A percentile compares a stretch with the other conserved stretches of the same genome.
phyloP scores from a whole-genome alignment of 2,797 vertebrate species.

The Thalassophryne amazonica region DNA sequence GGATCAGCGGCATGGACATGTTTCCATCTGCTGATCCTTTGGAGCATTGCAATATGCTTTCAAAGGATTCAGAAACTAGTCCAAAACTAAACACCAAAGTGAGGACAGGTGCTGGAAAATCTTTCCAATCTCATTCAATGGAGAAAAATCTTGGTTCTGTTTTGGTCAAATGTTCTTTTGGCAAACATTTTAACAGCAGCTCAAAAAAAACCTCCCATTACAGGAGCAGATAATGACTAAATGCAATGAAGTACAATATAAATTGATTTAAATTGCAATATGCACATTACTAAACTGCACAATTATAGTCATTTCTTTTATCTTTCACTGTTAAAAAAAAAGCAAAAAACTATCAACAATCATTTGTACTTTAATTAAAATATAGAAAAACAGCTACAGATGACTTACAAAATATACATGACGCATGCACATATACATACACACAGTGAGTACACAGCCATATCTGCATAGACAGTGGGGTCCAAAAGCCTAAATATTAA shows the following conservation, averaged over 20 bases:
- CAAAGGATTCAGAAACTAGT: neutral
- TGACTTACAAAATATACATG: constrained; percentile 77
- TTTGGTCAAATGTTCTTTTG: too few species aligned
- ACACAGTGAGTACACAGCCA: constrained; percentile 53
- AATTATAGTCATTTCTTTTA: constrained; percentile 23
- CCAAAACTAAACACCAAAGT: neutral
- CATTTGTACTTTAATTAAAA: constrained; percentile 40
- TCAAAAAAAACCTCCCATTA: neutral
- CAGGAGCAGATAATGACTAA: constrained; percentile 1
- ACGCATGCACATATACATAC: constrained; percentile 73
- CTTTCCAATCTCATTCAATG: too few species aligned
- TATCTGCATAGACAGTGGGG: constrained; percentile 41
- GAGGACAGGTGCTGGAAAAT: neutral
- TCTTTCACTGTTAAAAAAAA: constrained; percentile 41
- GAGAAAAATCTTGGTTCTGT: too few species aligned
- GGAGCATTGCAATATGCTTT: constrained; percentile 35
- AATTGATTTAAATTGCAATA: neutral
- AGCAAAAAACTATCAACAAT: constrained; percentile 8
- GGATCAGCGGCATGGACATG: constrained; percentile 19
- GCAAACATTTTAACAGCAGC: neutral
- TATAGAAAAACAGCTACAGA: constrained; percentile 50
- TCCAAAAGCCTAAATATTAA: constrained; percentile 40
- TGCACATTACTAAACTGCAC: neutral
- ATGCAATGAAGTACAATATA: neutral
- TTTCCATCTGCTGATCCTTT: constrained; percentile 63